Conservation (phyloP, 1,140 invertebrate genomes). For the Uloborus diversus region DNA sequence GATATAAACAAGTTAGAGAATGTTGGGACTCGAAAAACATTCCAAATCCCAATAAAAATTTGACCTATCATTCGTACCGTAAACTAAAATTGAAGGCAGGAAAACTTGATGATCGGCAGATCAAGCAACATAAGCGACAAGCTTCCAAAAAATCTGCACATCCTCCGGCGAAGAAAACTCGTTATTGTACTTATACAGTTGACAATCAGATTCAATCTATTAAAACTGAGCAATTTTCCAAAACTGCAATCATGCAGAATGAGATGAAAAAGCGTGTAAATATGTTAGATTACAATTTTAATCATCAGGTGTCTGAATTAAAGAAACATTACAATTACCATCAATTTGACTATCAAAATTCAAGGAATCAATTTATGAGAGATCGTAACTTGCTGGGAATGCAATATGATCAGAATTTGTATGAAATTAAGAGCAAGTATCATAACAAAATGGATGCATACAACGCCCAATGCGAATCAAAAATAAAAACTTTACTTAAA, state of each 20-base stretch:
- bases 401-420: too few relatives aligned
- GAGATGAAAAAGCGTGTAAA: not conserved
- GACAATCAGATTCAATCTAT: conserved; percentile 16
- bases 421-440: not conserved
- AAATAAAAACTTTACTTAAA: not conserved
- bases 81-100: not conserved
- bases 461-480: not conserved
- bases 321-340: too few relatives aligned
- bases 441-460: not conserved
- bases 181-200: conserved; percentile 2
- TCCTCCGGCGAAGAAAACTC: not conserved
- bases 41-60: conserved; percentile 51
- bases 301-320: too few relatives aligned
- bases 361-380: too few relatives aligned
- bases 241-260: too few relatives aligned
- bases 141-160: not conserved
- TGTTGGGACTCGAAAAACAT: conserved; percentile 47
- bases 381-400: too few relatives aligned
- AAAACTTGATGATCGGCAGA: not conserved
- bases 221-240: not conserved
- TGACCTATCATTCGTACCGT: conserved; percentile 42
- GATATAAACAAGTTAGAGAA: conserved; percentile 45
- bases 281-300: not conserved
- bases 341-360: too few relatives aligned
- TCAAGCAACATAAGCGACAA: conserved; percentile 10